Base-by-base conservation (phyloP, 2,113 vertebrate genomes). In the Pionites leucogaster region DNA sequence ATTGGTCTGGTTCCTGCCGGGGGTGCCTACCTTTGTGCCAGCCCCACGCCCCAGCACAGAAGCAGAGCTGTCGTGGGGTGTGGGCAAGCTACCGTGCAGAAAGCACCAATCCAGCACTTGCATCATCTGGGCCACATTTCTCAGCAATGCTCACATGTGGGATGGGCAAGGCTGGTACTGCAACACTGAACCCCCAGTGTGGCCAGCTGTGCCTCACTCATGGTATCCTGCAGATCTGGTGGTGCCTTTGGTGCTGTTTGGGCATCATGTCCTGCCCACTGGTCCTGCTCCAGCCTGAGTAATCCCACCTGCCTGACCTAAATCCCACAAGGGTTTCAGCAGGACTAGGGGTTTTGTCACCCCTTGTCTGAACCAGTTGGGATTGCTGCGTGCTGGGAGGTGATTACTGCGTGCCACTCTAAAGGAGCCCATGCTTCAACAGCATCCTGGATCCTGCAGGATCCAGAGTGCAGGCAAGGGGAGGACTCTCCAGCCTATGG, bases 41-140 rank as follows among this genome's bases (percentile, higher is more conserved):
- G 7, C 9, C 15, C 28, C 0, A 0, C 25, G 17, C 37, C 53
- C 31, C 29, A 25, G 3, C 6, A 2, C 10, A 63, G 37, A n/a
- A 78, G 17, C 47, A 44, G 59, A 85, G 17, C 31, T 1, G 1
- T 46, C 29, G 20, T 44, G 41, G 0, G 1, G 6, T 6, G 0
- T 37, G 53, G 27, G 31, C 4, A 19, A 75, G 44, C 16, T n/a
- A 63, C 39, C 11, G 23, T 0, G 0, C 53, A 67, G 71, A 52
- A 59, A 60, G 27, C 35, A 60, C 57, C 28, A 62, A 5, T 35
- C 24, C 0, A 2, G 46, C 5, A 3, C 59, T 74, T 7, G 4
- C 60, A 17, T 42, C 0, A 1, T 17, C 72, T 75, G 37, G 24
- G 31, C 42, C n/a, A 22, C 1, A 0, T 64, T 68, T 59, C 49